Conservation (phyloP, 2,797 vertebrate genomes). For the Channa striata region DNA sequence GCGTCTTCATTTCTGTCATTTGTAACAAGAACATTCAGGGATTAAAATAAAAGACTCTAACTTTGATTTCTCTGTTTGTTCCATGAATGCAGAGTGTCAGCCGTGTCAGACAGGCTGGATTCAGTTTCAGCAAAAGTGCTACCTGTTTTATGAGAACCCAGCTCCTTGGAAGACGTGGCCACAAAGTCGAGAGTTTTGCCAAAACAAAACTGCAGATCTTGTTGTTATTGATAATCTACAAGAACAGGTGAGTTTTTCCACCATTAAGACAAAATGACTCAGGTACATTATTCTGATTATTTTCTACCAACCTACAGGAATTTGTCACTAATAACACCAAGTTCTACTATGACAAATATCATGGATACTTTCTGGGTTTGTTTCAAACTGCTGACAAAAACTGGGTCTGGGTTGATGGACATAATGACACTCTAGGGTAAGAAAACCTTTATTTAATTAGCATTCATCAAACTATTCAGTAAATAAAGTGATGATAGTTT, state of each 20-base stretch:
- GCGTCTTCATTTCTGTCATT: not conserved
- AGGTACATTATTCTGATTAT: not conserved
- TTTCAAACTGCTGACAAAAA: rapidly evolving
- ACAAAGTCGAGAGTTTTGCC: rapidly evolving
- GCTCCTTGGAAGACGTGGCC: rapidly evolving
- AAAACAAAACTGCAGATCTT: not conserved
- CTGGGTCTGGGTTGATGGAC: slow-evolving; percentile 61
- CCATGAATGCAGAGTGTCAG: slow-evolving; percentile 50
- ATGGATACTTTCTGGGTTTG: slow-evolving; percentile 75
- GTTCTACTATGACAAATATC: rapidly evolving
- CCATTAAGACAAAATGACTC: too few species aligned
- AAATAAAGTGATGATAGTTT: too few species aligned
- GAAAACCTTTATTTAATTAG: not conserved
- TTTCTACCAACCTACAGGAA: slow-evolving; percentile 48
- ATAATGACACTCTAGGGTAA: slow-evolving; percentile 36
- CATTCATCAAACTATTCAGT: too few species aligned
- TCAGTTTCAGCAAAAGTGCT: slow-evolving; percentile 69
- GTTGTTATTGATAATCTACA: slow-evolving; percentile 45
- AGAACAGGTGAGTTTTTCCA: slow-evolving; percentile 65
- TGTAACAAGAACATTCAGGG: too few species aligned
- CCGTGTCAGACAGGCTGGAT: slow-evolving; percentile 59
- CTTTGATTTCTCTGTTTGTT: not conserved
- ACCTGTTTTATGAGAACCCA: rapidly evolving
- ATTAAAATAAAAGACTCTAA: too few species aligned
- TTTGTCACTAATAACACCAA: slow-evolving; percentile 51